These are phyloP conservation scores for Gopherus evgoodei DNA, from an alignment of 2,113 vertebrate genomes.

Conservation along the genomic window DNA sequence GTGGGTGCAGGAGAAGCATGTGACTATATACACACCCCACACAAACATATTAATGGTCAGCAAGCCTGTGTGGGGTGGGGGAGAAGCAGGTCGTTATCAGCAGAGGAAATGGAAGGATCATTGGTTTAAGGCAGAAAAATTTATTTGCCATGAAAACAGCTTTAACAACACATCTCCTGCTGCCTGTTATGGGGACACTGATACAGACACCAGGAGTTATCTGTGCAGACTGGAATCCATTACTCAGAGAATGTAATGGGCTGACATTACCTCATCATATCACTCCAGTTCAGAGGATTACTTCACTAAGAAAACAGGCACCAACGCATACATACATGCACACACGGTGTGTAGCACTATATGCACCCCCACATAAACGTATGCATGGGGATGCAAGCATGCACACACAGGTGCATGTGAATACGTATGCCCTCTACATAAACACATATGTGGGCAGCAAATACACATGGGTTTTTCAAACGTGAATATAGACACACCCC, in stretches of 20 bases:
- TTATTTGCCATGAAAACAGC: not conserved
- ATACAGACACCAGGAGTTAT: not conserved
- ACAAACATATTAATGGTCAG: not conserved
- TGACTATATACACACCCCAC: too few relatives aligned
- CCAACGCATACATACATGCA: not conserved
- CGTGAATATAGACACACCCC: fast-evolving
- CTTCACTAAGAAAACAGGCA: conserved; percentile 28
- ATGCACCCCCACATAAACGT: not conserved
- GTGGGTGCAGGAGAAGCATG: not conserved
- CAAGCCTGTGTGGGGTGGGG: not conserved
- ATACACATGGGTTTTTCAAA: not conserved
- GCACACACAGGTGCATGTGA: not conserved
- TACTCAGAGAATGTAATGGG: not conserved
- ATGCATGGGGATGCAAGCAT: not conserved
- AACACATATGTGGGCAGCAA: not conserved
- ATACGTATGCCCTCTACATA: not conserved
- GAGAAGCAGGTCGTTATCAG: not conserved
- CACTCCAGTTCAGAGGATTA: not conserved
- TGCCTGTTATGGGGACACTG: not conserved
- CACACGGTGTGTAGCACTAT: not conserved
- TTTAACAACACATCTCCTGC: not conserved
- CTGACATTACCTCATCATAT: conserved; percentile 17
- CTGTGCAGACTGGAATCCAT: not conserved
- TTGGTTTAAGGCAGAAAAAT: not conserved
- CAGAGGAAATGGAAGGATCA: not conserved